These are phyloP conservation scores for Pollicipes pollicipes DNA, from an alignment of 1,140 invertebrate genomes.

Conservation along the genomic window DNA sequence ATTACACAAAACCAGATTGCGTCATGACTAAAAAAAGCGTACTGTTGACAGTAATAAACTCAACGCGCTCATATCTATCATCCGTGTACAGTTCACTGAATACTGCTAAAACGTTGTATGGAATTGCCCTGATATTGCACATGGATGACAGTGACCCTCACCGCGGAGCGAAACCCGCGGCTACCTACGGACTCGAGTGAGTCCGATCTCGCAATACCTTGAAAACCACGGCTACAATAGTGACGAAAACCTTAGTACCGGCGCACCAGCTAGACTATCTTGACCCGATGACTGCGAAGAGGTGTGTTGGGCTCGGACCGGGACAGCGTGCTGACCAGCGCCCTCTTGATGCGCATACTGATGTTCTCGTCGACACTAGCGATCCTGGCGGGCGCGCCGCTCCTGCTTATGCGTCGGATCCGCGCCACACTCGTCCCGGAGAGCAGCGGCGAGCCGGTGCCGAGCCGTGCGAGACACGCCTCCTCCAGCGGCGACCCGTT, in stretches of 20 bases:
- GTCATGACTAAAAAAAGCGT: background rate
- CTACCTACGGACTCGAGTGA: background rate
- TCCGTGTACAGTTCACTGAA: too few species aligned
- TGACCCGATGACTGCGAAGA: background rate
- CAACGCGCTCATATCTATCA: background rate
- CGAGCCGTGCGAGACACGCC: background rate
- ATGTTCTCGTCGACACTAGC: background rate
- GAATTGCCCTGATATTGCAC: background rate
- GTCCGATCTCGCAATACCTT: background rate
- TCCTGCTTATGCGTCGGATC: background rate
- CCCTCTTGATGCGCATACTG: background rate
- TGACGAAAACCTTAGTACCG: background rate
- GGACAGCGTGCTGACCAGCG: background rate
- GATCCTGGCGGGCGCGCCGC: background rate
- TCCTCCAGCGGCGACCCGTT: background rate
- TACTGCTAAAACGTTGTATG: background rate
- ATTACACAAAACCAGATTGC: too few species aligned
- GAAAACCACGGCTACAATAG: background rate
- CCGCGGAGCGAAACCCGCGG: background rate
- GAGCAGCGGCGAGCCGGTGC: background rate
- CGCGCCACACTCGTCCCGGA: background rate
- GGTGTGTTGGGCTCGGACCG: background rate
- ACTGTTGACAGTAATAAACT: background rate
- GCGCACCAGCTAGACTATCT: background rate
- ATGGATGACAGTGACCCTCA: background rate